A percentile compares a stretch with the other conserved stretches of the same genome.
Conservation (phyloP, 2,113 vertebrate species). For the Halichoeres trimaculatus region DNA sequence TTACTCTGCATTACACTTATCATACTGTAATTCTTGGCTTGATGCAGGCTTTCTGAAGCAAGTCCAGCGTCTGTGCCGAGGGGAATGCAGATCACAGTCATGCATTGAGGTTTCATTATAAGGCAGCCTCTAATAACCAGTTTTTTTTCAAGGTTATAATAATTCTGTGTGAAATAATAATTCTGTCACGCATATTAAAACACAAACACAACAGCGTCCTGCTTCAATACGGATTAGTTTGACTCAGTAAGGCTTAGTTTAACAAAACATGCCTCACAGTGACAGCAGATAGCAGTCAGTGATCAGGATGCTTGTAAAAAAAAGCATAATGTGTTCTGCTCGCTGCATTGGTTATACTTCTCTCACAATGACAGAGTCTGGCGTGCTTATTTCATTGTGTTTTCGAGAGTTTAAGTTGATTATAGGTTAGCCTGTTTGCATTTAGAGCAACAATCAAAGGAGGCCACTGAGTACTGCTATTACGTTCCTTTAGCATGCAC, state of each 20-base stretch:
- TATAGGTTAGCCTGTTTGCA: background rate
- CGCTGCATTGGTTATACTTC: background rate
- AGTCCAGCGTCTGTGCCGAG: background rate
- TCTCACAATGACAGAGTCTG: background rate
- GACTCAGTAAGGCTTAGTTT: conserved; percentile 36
- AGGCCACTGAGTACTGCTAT: background rate
- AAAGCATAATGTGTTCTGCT: background rate
- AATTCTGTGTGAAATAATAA: conserved; percentile 10
- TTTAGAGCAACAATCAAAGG: background rate
- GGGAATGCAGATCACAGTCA: background rate
- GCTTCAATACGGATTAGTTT: conserved; percentile 29
- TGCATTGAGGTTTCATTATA: background rate
- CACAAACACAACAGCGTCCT: conserved; percentile 9
- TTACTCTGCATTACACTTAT: background rate
- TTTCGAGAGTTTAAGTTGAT: conserved; percentile 14
- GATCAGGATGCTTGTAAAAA: background rate
- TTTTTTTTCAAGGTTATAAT: background rate
- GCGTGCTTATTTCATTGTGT: background rate
- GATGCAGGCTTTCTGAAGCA: background rate
- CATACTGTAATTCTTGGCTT: background rate
- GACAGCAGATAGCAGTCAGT: background rate
- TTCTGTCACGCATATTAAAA: conserved; percentile 6
- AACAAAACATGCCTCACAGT: conserved; percentile 14
- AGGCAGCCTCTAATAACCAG: conserved; percentile 7
- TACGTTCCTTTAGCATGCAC: background rate